phyloP scores from a whole-genome alignment of 1,140 invertebrate species.

The Drosophila triauraria region DNA sequence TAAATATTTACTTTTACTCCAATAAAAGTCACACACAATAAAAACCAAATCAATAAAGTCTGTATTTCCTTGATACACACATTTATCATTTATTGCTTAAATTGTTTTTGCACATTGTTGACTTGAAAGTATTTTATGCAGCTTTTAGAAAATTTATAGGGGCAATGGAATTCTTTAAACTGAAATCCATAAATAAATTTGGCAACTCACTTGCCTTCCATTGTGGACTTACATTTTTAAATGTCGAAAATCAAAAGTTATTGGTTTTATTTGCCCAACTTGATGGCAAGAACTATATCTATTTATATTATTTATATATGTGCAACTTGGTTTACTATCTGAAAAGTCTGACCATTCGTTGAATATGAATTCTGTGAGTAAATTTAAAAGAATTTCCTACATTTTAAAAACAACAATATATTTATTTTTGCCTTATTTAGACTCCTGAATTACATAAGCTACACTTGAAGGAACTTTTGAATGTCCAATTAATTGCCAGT shows the following conservation, averaged over 20 bases:
- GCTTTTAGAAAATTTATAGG: not conserved
- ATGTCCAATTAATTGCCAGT: not conserved
- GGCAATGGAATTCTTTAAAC: not conserved
- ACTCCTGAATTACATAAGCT: not conserved
- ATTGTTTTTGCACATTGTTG: not conserved
- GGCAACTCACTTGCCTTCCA: not conserved
- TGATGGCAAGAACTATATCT: no score
- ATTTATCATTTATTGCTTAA: not conserved
- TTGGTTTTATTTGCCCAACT: not conserved
- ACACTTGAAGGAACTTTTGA: not conserved
- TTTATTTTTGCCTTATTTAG: not conserved
- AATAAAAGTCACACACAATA: not conserved
- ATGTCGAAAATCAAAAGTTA: not conserved
- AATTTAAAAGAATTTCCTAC: not conserved
- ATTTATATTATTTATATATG: not conserved
- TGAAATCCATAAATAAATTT: not conserved
- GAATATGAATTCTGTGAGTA: not conserved
- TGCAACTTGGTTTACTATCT: no score
- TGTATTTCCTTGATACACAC: no score
- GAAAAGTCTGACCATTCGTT: no score
- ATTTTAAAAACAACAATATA: not conserved
- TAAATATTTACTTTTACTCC: no score
- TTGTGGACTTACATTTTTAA: not conserved
- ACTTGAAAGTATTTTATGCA: not conserved
- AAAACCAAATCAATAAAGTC: not conserved